Evolutionary conservation across 1,140 invertebrate genomes (phyloP).

Genomic region (Spodoptera litura): DNA sequence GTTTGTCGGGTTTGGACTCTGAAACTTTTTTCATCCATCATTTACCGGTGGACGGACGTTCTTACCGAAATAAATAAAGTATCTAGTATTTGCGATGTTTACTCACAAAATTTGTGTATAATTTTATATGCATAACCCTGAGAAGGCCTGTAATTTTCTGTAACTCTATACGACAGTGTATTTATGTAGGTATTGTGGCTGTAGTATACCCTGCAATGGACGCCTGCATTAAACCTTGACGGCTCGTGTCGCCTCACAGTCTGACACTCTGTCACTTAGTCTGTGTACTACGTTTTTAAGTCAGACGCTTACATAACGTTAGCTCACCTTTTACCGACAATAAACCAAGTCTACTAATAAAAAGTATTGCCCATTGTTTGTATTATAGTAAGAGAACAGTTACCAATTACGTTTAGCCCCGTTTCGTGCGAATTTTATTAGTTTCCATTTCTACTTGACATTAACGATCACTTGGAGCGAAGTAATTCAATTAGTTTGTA

Average conservation of each 20-base stretch:
- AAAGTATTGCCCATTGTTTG: conserved; percentile 6
- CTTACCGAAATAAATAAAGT: too few species aligned
- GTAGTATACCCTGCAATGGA: neutral
- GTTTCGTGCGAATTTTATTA: conserved; percentile 23
- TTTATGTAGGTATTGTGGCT: conserved; percentile 25
- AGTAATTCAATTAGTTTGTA: conserved; percentile 20
- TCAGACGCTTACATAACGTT: conserved; percentile 9
- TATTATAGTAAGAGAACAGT: conserved; percentile 11
- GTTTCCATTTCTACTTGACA: conserved; percentile 24
- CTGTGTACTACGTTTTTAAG: neutral
- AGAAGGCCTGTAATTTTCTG: conserved; percentile 22
- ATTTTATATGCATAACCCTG: conserved; percentile 6
- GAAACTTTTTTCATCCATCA: too few species aligned
- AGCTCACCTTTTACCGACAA: neutral
- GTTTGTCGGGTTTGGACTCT: neutral
- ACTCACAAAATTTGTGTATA: neutral
- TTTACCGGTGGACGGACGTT: too few species aligned
- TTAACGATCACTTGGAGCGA: neutral
- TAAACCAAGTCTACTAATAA: conserved; percentile 5
- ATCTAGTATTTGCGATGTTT: too few species aligned
- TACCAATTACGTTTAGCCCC: conserved; percentile 13
- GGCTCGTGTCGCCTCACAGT: conserved; percentile 33
- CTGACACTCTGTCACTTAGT: conserved; percentile 6
- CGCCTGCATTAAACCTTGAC: conserved; percentile 21
- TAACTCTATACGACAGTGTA: conserved; percentile 17